These are phyloP conservation scores for Ciconia nigra DNA, from an alignment of 2,797 vertebrate genomes.

Conservation along the genomic window DNA sequence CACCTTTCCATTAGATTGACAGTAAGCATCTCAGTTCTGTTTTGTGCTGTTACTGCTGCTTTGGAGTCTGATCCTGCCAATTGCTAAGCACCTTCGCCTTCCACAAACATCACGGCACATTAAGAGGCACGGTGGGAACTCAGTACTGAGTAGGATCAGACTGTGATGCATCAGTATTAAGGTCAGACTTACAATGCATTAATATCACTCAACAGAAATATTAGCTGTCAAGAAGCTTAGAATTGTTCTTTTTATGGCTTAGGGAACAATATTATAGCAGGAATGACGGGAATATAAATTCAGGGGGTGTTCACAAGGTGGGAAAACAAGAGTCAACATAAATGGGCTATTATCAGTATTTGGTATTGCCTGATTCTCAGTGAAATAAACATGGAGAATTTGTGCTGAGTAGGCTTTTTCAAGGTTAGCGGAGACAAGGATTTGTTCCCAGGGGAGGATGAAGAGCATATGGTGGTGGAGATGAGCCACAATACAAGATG, in stretches of 20 bases:
- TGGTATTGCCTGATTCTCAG: not conserved
- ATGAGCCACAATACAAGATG: not conserved
- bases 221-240: constrained; percentile 45
- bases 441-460: not conserved
- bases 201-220: not conserved
- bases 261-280: not conserved
- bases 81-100: not conserved
- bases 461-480: not conserved
- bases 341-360: constrained; percentile 27
- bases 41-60: not conserved
- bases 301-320: constrained; percentile 35
- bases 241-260: constrained; percentile 51
- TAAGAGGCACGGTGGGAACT: not conserved
- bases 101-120: not conserved
- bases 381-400: not conserved
- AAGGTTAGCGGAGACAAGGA: not conserved
- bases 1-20: not conserved
- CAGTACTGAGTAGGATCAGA: not conserved
- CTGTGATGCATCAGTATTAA: not conserved
- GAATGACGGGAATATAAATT: constrained; percentile 38
- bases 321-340: constrained; percentile 22
- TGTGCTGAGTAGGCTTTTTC: not conserved
- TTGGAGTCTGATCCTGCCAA: not conserved
- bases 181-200: constrained; percentile 32
- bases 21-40: not conserved